Conservation (phyloP, 53 echinoderm and acorn worm species). For the Hippasteria phrygiana region DNA sequence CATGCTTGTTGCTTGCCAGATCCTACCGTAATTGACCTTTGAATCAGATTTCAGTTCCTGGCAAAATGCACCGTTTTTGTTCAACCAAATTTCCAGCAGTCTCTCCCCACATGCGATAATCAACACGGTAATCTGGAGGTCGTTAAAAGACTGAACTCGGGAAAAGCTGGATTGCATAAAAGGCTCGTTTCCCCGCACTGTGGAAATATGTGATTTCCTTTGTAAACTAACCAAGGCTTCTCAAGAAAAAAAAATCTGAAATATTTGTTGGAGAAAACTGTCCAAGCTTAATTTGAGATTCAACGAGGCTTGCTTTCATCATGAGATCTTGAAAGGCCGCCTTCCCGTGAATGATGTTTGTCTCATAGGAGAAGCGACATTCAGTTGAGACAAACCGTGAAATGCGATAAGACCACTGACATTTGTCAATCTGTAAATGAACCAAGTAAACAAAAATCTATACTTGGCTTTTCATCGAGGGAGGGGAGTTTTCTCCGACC, state of each 20-base stretch:
- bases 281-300: slow-evolving; percentile 18
- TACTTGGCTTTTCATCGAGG: background rate
- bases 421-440: background rate
- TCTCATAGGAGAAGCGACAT: background rate
- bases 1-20: background rate
- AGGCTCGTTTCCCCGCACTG: slow-evolving; percentile 1
- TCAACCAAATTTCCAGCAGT: background rate
- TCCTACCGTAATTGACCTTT: background rate
- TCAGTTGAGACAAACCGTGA: background rate
- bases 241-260: background rate
- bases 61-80: background rate
- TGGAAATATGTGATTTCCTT: slow-evolving; percentile 53
- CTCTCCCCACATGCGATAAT: background rate
- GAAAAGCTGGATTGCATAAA: background rate
- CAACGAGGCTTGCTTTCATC: slow-evolving; percentile 5
- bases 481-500: background rate
- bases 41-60: background rate
- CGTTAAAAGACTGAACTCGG: background rate
- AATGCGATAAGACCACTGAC: slow-evolving; percentile 33
- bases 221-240: background rate
- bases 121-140: background rate
- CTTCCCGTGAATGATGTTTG: slow-evolving; percentile 16
- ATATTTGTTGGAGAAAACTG: background rate
- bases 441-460: background rate
- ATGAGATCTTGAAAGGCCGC: background rate